These are phyloP conservation scores for Melinopterus prodromus DNA, from an alignment of 2,888 invertebrate species.

Conservation along the genomic window DNA sequence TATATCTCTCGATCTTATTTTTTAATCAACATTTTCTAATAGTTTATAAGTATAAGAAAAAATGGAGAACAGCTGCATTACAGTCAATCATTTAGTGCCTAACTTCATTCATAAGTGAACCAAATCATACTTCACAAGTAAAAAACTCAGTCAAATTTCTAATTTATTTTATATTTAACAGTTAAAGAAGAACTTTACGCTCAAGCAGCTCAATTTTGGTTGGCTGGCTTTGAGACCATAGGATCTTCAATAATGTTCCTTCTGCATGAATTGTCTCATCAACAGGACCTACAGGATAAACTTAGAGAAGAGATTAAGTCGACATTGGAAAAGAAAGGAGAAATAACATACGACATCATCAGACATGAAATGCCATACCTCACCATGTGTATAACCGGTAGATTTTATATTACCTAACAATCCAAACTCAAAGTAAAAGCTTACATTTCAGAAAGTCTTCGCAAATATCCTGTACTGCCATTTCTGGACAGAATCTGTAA, in stretches of 20 bases:
- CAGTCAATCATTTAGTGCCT: too few relatives aligned
- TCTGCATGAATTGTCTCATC: constrained; percentile 14
- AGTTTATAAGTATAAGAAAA: too few relatives aligned
- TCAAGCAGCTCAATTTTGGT: constrained; percentile 24
- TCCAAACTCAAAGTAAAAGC: neutral
- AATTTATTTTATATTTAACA: neutral
- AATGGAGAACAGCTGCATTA: too few relatives aligned
- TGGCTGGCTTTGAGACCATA: constrained; percentile 19
- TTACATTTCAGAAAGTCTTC: constrained; percentile 4
- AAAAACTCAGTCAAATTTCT: too few relatives aligned
- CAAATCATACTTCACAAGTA: too few relatives aligned
- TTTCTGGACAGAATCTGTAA: constrained; percentile 12
- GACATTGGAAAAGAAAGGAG: neutral
- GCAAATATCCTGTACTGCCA: constrained; percentile 16
- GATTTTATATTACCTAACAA: neutral
- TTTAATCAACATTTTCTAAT: too few relatives aligned
- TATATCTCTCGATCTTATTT: too few relatives aligned
- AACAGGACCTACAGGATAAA: constrained; percentile 36
- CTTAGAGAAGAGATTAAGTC: constrained; percentile 30
- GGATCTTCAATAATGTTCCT: constrained; percentile 10
- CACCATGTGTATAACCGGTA: constrained; percentile 14
- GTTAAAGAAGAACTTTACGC: constrained; percentile 11
- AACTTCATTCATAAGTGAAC: too few relatives aligned
- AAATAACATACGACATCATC: constrained; percentile 6
- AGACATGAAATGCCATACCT: constrained; percentile 9